These are phyloP conservation scores for Rhingia rostrata DNA, from an alignment of 2,888 invertebrate genomes.

Conservation along the genomic window DNA sequence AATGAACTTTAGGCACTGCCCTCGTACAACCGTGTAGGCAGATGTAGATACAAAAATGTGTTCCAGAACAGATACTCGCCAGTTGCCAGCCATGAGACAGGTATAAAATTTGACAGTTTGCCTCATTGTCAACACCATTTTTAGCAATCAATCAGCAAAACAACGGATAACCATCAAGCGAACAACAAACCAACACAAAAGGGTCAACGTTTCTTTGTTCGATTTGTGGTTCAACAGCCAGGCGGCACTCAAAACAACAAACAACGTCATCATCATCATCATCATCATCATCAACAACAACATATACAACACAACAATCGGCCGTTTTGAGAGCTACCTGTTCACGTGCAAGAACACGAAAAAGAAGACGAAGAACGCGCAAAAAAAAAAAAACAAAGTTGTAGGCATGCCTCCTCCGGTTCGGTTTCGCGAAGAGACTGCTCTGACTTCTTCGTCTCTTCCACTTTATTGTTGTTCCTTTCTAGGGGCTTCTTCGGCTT, in stretches of 20 bases:
- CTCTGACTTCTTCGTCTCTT: conserved; percentile 41
- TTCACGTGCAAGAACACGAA: conserved; percentile 67
- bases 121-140: conserved; percentile 57
- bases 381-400: conserved; percentile 41
- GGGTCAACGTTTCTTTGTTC: conserved; percentile 73
- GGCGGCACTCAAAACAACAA: conserved; percentile 68
- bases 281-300: conserved; percentile 43
- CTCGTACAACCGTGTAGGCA: not conserved
- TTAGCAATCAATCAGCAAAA: conserved; percentile 62
- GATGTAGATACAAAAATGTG: not conserved
- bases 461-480: conserved; percentile 25
- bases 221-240: conserved; percentile 74
- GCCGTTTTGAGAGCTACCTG: conserved; percentile 53
- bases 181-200: conserved; percentile 47
- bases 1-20: conserved; percentile 36
- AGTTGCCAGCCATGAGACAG: too few relatives aligned
- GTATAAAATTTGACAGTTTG: conserved; percentile 34
- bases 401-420: conserved; percentile 61
- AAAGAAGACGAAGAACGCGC: conserved; percentile 42
- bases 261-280: conserved; percentile 37
- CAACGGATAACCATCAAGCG: conserved; percentile 25
- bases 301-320: conserved; percentile 30
- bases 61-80: too few relatives aligned
- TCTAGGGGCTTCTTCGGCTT: conserved; percentile 40
- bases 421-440: conserved; percentile 51